Evolutionary conservation across 2,797 vertebrate species (phyloP), one percentile per base, ranked within the genome.

Genomic region (Avahi laniger): DNA sequence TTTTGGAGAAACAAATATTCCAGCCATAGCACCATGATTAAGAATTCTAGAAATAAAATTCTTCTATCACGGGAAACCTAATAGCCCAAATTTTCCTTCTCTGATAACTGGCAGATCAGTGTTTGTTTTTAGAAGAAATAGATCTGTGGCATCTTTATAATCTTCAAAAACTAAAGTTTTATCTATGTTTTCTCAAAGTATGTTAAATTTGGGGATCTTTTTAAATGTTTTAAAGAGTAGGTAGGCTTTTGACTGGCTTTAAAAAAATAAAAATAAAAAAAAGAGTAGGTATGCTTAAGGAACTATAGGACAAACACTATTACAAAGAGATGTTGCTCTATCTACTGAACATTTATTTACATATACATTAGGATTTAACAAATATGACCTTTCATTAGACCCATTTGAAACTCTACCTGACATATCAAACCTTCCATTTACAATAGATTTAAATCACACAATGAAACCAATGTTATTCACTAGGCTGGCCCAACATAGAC

Each of bases 161-260:
- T 95, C 61, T 78, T 72, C 65, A 76, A 94, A 94, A 95, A 78
- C 28, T 87, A 67, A 94, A 73, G 61, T 54, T 95, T 83, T 54
- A 59, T 35, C 46, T 14, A 41, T 50, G 17, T 50, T 96, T 79
- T 79, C 52, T 95, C 84, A 83, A 70, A 82, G 30, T 95, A 76
- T 1, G 2, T 61, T 80, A 59, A n/a, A 72, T 65, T 46, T 78
- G 30, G 73, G 57, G 54, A 59, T 54, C 63, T 87, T 87, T 78
- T 93, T 70, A 69, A 87, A 65, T 73, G 52, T 57, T 72, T n/a
- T 65, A 59, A 95, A 86, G 75, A 89, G 89, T 33, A n/a, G n/a
- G 46, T 43, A 7, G 59, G 26, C 41, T 43, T 43, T 43, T 43
- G 41, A 43, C 41, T 43, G 41, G 41, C 41, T 43, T 43, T 43